Base-by-base conservation (phyloP, 2,888 invertebrate species). In the Protula sp. region DNA sequence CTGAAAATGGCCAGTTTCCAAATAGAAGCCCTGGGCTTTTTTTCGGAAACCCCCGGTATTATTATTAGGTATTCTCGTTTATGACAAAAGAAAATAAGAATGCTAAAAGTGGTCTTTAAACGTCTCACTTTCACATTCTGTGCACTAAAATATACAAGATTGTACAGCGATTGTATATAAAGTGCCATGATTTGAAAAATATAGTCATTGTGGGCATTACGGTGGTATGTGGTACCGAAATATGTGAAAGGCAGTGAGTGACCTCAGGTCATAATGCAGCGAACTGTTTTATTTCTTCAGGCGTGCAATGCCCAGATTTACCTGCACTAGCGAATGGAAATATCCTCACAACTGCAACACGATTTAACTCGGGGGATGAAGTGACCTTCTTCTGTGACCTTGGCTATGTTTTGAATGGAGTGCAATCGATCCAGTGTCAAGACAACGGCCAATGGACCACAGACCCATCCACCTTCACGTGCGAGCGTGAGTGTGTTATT, bases 371-470 rank as follows among this genome's bases (percentile, higher is more conserved):
- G 9, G 53, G 22, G 5, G 28, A 53, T 29, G 53, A 53, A 27
- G 53, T 53, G 9, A 9, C 24, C 22, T 53, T 53, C 53, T 22
- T 14, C 27, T 53, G 53, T 53, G 29, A 53, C 22, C 53, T 53
- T 53, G 53, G 53, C 29, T 53, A 19, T 28, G 29, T 19, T 26
- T 9, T 14, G 9, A 53, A 14, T 53, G 53, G 53, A 9, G 27
- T 9, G 5, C 5, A 26, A 22, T 9, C 5, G 5, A 29, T 22
- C 5, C 27, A 26, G 5, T 53, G 53, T 29, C 26, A 27, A 9
- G 53, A 4, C 4, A 29, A 28, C 29, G 26, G 53, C 24, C 27
- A 26, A 22, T 53, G 53, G 53, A 28, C 4, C 29, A 29, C 5
- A 27, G 53, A 28, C 28, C 14, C 9, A 4, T 24, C 50, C 14